Base-by-base conservation (phyloP, 2,797 vertebrate species). In the Tangara arthus region DNA sequence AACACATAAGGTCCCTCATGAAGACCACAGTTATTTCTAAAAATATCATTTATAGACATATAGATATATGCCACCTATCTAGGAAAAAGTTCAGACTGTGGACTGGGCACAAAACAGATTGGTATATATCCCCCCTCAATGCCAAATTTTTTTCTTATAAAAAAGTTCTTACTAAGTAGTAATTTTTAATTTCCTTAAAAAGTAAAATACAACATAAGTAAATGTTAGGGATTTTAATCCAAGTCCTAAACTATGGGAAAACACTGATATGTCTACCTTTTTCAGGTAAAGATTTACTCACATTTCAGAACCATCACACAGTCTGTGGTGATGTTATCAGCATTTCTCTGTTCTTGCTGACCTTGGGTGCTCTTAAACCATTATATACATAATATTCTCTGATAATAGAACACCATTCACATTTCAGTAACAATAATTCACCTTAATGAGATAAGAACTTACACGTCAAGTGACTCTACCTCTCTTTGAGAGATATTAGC, bases 361-460 rank as follows among this genome's bases (percentile, higher is more conserved):
- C 96, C 90, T 97, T 89, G 93, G 89, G 75, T 35, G 52, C 80
- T 81, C 86, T 87, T 91, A 94, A 92, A 73, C 86, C 82, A 87
- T 96, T 96, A 95, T 94, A 95, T 65, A 83, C 87, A 94, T 70
- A 91, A 83, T 91, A 87, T 93, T 94, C 87, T 61, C 60, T 83
- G 93, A 94, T 97, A 96, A 93, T 80, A 82, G 93, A 94, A 96
- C 41, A 37, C 64, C 76, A 87, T 89, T 89, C 91, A 89, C 91
- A 92, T 93, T 95, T 97, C 93, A 95, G 76, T 82, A 87, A 71
- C 87, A 95, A 87, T 75, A 86, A 72, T 56, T 77, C 79, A 92
- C 80, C 63, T 89, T 60, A 93, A 95, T 83, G 93, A 94, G 94
- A 73, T 90, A 93, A 92, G 77, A 83, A 89, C 60, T 82, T 89